Evolutionary conservation across 2,888 invertebrate species (phyloP), one percentile per base, ranked within the genome.

Genomic region (Dorcus parallelipipedus): DNA sequence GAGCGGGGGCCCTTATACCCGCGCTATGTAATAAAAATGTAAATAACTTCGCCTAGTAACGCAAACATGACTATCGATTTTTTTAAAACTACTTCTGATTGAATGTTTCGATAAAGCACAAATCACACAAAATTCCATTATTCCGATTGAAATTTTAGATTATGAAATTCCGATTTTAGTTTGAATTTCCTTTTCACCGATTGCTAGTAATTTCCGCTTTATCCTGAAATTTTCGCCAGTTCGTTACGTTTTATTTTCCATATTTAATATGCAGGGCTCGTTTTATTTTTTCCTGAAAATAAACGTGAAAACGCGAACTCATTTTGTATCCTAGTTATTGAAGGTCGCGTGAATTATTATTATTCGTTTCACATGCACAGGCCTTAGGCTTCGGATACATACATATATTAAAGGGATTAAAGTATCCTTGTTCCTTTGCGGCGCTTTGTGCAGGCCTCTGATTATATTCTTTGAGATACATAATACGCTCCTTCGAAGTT

Each of bases 171-270:
- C 26, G 52, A 51, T 39, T 51, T n/a, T 51, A 50, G 51, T 51
- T 40, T 39, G 40, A 52, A 52, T 52, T 52, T 52, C 52, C 52
- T 43, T 20, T 52, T 52, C 8, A 23, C 8, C 26, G 40, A 42
- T 20, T 40, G 52, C 40, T 42, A 41, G 52, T 42, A 52, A 52
- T 52, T 52, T 52, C 52, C 52, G 52, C 42, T 52, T 20, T 26
- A 33, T 52, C 33, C 42, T 10, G 20, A 17, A 52, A 52, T 40
- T 52, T 52, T 52, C 52, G 23, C 10, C 17, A n/a, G 38, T 40
- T 42, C 33, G 52, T 26, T 23, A 20, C 23, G 26, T 33, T 33
- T 45, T 45, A 45, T 45, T 45, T 45, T 41, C 14, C n/a, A 10
- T 45, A 45, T 45, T 45, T 45, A 33, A 33, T 33, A 33, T 33